Base-by-base conservation (phyloP, 1,140 invertebrate genomes). In the Hydropsyche tenuis region DNA sequence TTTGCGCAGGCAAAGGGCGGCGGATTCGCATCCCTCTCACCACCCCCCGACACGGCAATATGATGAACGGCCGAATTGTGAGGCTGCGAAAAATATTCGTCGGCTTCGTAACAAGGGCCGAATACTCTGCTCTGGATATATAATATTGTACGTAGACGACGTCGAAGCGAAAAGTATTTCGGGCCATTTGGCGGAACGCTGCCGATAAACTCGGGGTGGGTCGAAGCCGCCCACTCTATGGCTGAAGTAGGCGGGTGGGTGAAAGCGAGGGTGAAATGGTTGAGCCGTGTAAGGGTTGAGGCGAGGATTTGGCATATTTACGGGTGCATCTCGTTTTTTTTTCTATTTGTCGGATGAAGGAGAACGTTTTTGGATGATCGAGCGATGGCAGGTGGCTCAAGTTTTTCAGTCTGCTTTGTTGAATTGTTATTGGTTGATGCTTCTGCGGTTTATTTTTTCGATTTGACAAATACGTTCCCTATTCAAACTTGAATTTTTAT, bases 161-260 rank as follows among this genome's bases (percentile, higher is more conserved):
- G 68, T 74, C 75, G 73, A 77, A 68, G 73, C 73, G 71, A 75
- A 74, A 75, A 77, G 70, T 77, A 77, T 77, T 77, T 77, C 73
- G 70, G 45, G 70, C 76, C 76, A 77, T 75, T 75, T 77, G 63
- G 60, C 56, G 48, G 51, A 68, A 64, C 45, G 62, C 18, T 60
- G 18, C 73, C 73, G 75, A 77, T 74, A 77, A 74, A 73, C 72
- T 30, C 45, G 69, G 75, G 69, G 42, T 18, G 71, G 71, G 23
- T 63, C 56, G 12, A 74, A 74, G 73, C 66, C 56, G 23, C 23
- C 20, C 45, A 65, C 66, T 74, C 69, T 69, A 74, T 74, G 53
- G 68, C 18, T 45, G 62, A 18, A 43, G 46, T 23, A 11, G 45
- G 51, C 12, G 73, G 42, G 51, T 51, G 46, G n/a, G 51, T 12